These are phyloP conservation scores for Philopedon plagiatum DNA, from an alignment of 2,888 invertebrate species.

Conservation along the genomic window DNA sequence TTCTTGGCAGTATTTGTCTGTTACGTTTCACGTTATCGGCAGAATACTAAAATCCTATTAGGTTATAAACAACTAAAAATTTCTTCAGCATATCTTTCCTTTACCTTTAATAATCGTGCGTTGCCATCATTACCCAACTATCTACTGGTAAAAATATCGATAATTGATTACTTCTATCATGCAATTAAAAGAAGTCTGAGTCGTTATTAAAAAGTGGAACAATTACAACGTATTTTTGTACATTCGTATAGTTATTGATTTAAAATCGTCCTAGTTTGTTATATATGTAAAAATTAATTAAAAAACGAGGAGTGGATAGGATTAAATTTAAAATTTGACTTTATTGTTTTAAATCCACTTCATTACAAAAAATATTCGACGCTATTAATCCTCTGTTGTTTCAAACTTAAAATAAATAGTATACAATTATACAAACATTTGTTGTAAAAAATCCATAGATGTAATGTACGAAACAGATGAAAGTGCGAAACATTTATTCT, in stretches of 20 bases:
- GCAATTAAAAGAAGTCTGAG: slow-evolving; percentile 10
- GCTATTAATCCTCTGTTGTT: slow-evolving; percentile 1
- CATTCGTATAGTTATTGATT: slow-evolving; percentile 28
- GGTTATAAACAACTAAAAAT: too few species aligned
- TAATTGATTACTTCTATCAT: not conserved
- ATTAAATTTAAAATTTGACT: slow-evolving; percentile 23
- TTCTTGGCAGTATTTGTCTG: too few species aligned
- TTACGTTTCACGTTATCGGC: too few species aligned
- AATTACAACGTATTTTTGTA: slow-evolving; percentile 22
- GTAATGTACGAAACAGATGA: too few species aligned
- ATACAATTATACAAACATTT: too few species aligned
- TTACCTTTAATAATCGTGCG: not conserved
- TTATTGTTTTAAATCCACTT: slow-evolving; percentile 2
- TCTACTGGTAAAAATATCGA: not conserved
- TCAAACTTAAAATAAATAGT: not conserved
- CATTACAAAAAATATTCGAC: not conserved
- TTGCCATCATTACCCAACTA: not conserved
- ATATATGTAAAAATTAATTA: slow-evolving; percentile 33
- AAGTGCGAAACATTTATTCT: too few species aligned
- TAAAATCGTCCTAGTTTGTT: slow-evolving; percentile 19
- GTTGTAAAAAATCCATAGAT: too few species aligned
- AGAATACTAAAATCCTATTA: too few species aligned
- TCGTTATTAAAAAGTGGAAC: slow-evolving; percentile 26
- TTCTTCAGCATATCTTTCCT: too few species aligned
- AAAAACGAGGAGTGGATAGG: slow-evolving; percentile 17